These are phyloP conservation scores for Metacarcinus magister DNA, from an alignment of 2,888 invertebrate genomes.

Conservation along the genomic window DNA sequence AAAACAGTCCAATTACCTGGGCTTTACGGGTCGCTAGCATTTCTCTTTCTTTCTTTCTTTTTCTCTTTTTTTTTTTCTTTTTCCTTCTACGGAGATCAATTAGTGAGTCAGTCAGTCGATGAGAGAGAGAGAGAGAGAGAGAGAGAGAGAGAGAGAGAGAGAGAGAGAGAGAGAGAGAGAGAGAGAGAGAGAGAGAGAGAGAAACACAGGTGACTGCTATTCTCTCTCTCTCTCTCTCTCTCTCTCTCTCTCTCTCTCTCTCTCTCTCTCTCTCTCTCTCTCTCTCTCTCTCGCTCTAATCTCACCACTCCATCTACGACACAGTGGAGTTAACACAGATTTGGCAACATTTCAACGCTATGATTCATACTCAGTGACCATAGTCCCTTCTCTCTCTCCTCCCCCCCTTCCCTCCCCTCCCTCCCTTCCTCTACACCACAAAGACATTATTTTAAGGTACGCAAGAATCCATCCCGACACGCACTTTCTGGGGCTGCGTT, in stretches of 20 bases:
- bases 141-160: neutral
- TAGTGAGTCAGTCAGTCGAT: neutral
- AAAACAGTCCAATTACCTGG: constrained; percentile 29
- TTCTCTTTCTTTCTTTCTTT: too few relatives aligned
- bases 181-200: neutral
- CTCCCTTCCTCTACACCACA: neutral
- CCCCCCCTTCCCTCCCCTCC: neutral
- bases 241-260: constrained; percentile 46
- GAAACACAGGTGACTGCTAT: neutral
- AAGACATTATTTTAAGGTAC: constrained; percentile 33
- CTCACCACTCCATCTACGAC: constrained; percentile 22
- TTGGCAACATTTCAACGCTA: neutral
- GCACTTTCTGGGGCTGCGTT: neutral
- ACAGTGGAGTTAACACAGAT: constrained; percentile 29
- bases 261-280: neutral
- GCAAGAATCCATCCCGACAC: neutral
- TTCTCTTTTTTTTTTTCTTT: neutral
- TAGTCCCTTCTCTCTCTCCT: neutral
- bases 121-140: neutral
- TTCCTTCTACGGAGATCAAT: neutral
- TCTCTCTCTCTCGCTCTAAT: constrained; percentile 37
- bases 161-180: too few relatives aligned
- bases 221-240: constrained; percentile 1
- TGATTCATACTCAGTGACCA: constrained; percentile 33
- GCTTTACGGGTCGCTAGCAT: constrained; percentile 12